Evolutionary conservation across 2,888 invertebrate species (phyloP).

Genomic region (Cephonodes hylas): DNA sequence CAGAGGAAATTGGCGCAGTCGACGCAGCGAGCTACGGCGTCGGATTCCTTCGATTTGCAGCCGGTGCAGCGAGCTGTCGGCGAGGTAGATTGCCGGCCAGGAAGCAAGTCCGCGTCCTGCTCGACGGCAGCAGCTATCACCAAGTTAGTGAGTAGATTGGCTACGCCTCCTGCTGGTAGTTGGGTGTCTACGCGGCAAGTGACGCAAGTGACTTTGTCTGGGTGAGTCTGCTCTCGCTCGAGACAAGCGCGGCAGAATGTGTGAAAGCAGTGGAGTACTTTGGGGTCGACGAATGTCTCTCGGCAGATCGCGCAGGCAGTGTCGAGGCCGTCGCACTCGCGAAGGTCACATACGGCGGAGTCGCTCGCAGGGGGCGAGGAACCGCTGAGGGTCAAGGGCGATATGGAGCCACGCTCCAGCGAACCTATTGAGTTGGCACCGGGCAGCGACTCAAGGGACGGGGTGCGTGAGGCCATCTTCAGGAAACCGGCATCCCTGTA

Average conservation of each 20-base stretch:
- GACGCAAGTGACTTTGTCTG: conserved; percentile 89
- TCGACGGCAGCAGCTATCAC: conserved; percentile 79
- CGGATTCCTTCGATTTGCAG: conserved; percentile 96
- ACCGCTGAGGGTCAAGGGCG: conserved; percentile 91
- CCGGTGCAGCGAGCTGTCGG: conserved; percentile 91
- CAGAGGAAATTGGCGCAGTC: conserved; percentile 98
- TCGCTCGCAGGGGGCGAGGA: conserved; percentile 93
- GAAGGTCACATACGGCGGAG: conserved; percentile 89
- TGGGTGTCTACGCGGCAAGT: conserved; percentile 81
- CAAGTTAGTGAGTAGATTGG: conserved; percentile 85
- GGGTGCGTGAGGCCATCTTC: conserved; percentile 96
- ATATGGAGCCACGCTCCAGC: conserved; percentile 90
- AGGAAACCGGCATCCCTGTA: conserved; percentile 93
- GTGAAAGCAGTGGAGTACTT: conserved; percentile 90
- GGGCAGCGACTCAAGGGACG: conserved; percentile 95
- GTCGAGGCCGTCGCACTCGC: conserved; percentile 83
- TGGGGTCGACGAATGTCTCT: conserved; percentile 87
- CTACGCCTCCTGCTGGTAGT: conserved; percentile 80
- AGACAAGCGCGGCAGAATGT: conserved; percentile 91
- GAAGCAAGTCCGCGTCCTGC: conserved; percentile 77
- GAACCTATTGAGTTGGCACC: conserved; percentile 96
- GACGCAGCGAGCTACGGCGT: conserved; percentile 97
- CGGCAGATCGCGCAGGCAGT: conserved; percentile 86
- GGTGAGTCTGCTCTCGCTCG: conserved; percentile 85
- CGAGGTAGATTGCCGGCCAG: conserved; percentile 69